Conservation (phyloP, 2,888 invertebrate species). For the Cylloceria caligata region DNA sequence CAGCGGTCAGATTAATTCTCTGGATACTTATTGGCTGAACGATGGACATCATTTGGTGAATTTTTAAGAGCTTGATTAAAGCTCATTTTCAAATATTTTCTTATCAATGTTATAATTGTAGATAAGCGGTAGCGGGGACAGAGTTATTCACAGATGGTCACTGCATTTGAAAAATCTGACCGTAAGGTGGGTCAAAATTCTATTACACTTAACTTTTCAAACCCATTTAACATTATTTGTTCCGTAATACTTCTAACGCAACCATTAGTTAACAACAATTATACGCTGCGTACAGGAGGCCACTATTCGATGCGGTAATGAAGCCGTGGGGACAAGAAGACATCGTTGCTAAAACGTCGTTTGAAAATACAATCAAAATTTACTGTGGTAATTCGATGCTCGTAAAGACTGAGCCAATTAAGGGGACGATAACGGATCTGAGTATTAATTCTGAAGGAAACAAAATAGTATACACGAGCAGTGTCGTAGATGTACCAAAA, state of each 20-base stretch:
- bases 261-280: neutral
- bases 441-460: constrained; percentile 86
- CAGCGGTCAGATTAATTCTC: constrained; percentile 78
- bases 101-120: constrained; percentile 63
- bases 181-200: constrained; percentile 64
- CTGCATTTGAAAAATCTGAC: constrained; percentile 73
- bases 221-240: too few species aligned
- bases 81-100: neutral
- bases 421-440: constrained; percentile 85
- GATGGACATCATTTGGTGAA: constrained; percentile 77
- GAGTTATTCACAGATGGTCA: constrained; percentile 79
- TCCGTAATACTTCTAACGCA: too few species aligned
- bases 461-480: constrained; percentile 85
- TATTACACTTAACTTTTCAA: too few species aligned
- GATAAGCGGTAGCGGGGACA: constrained; percentile 80
- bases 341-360: constrained; percentile 76
- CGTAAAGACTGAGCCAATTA: constrained; percentile 84
- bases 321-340: constrained; percentile 73
- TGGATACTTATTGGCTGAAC: constrained; percentile 80
- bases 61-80: constrained; percentile 1
- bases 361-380: constrained; percentile 74
- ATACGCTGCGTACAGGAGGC: constrained; percentile 69
- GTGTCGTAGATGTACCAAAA: constrained; percentile 78
- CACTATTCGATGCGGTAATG: constrained; percentile 79
- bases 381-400: constrained; percentile 85